Evolutionary conservation across 2,113 vertebrate species (phyloP).

Genomic region (Salminus brasiliensis): DNA sequence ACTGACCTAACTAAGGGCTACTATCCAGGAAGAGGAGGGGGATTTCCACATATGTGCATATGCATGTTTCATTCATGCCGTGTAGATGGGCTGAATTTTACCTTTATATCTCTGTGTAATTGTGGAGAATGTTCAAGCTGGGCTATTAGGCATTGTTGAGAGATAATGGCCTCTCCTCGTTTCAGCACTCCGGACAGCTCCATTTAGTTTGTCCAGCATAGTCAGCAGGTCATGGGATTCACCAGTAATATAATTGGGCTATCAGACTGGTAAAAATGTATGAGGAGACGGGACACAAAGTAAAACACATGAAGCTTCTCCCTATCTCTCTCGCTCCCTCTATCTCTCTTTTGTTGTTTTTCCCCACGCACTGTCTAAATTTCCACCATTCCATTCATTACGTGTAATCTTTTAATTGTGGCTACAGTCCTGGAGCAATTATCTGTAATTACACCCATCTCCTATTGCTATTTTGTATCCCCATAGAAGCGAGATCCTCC

Average conservation of each 20-base stretch:
- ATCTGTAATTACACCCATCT: slow-evolving; percentile 36
- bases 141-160: not conserved
- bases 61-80: slow-evolving; percentile 12
- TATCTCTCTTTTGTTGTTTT: not conserved
- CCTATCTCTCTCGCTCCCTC: too few species aligned
- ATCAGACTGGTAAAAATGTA: slow-evolving; percentile 4
- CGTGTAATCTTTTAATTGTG: slow-evolving; percentile 46
- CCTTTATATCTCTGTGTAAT: not conserved
- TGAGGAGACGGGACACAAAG: not conserved
- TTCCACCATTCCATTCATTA: slow-evolving; percentile 34
- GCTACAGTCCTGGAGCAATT: slow-evolving; percentile 38
- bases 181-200: slow-evolving; percentile 30
- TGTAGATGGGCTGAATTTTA: not conserved
- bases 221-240: not conserved
- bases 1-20: slow-evolving; percentile 5
- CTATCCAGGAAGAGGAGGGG: not conserved
- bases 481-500: slow-evolving; percentile 1
- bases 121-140: not conserved
- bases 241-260: not conserved
- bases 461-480: slow-evolving; percentile 24
- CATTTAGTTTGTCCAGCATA: not conserved
- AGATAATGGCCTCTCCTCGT: not conserved
- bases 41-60: slow-evolving; percentile 1
- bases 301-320: not conserved
- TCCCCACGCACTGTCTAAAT: not conserved